These are phyloP conservation scores for Triplophysa bombifrons DNA, from an alignment of 2,797 vertebrate species.

Conservation along the genomic window DNA sequence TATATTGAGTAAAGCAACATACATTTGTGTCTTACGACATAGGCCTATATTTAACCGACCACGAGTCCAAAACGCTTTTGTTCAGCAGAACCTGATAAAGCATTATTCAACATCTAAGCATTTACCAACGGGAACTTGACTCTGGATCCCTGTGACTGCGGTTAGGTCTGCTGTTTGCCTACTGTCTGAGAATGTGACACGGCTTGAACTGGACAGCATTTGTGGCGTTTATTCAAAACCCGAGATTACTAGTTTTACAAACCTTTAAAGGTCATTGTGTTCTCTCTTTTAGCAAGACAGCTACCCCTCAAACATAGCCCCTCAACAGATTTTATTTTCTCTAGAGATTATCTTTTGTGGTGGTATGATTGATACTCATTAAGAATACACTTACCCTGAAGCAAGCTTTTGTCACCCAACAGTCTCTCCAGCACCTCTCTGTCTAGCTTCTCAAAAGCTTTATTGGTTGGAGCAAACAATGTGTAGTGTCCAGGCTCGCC, in stretches of 20 bases:
- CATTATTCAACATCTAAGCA: conserved; percentile 40
- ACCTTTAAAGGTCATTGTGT: conserved; percentile 1
- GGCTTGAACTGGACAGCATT: conserved; percentile 34
- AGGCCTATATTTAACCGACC: background rate
- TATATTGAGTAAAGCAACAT: background rate
- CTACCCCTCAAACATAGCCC: too few species aligned
- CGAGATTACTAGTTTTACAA: background rate
- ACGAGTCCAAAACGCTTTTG: background rate
- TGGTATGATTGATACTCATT: background rate
- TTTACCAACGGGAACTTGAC: conserved; percentile 46
- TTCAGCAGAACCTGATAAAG: conserved; percentile 24
- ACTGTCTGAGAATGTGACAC: conserved; percentile 65
- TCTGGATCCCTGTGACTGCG: conserved; percentile 51
- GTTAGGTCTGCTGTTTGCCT: conserved; percentile 57
- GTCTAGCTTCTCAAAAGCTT: conserved; percentile 84
- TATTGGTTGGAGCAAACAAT: conserved; percentile 92
- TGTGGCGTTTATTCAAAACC: conserved; percentile 36
- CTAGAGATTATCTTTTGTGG: background rate
- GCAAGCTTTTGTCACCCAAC: conserved; percentile 81
- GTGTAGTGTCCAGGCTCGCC: conserved; percentile 87
- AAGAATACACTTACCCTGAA: conserved; percentile 79
- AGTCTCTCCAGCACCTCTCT: conserved; percentile 81
- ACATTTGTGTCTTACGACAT: background rate
- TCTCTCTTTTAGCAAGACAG: background rate
- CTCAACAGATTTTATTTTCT: too few species aligned